Percentiles rank a stretch among this genome's conserved stretches.
These are phyloP conservation scores for Mesoligia furuncula DNA, from an alignment of 2,888 invertebrate species.

Conservation along the genomic window DNA sequence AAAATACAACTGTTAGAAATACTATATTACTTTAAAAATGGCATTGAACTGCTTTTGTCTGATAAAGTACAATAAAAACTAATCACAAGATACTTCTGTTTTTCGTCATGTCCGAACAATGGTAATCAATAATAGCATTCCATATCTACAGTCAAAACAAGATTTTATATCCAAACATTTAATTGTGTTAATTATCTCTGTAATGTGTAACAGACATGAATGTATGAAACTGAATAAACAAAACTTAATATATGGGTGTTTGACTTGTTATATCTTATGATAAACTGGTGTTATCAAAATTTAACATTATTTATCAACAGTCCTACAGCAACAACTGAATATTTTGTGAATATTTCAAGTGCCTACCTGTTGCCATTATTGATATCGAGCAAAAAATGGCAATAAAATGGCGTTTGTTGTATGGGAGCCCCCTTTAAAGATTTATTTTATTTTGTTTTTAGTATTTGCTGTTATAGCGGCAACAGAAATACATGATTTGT, in stretches of 20 bases:
- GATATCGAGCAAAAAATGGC: too few species aligned
- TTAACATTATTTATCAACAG: conserved; percentile 11
- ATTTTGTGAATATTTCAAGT: too few species aligned
- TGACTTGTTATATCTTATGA: conserved; percentile 40
- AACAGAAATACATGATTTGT: too few species aligned
- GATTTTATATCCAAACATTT: conserved; percentile 44
- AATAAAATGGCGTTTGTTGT: too few species aligned
- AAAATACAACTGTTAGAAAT: conserved; percentile 33
- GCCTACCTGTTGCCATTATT: too few species aligned
- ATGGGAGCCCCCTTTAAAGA: too few species aligned
- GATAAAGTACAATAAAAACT: too few species aligned
- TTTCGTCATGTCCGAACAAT: conserved; percentile 13
- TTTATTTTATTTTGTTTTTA: too few species aligned
- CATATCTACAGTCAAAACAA: conserved; percentile 36
- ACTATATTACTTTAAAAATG: conserved; percentile 42
- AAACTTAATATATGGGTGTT: conserved; percentile 35
- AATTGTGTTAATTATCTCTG: conserved; percentile 38
- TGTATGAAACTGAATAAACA: conserved; percentile 79
- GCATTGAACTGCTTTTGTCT: conserved; percentile 32
- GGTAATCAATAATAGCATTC: conserved; percentile 48
- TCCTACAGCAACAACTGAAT: too few species aligned
- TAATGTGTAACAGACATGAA: conserved; percentile 45
- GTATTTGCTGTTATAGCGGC: too few species aligned
- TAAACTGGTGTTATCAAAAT: conserved; percentile 25
- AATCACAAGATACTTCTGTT: conserved; percentile 32